These are phyloP conservation scores for Nomada fabriciana DNA, from an alignment of 2,888 invertebrate genomes.

Conservation along the genomic window DNA sequence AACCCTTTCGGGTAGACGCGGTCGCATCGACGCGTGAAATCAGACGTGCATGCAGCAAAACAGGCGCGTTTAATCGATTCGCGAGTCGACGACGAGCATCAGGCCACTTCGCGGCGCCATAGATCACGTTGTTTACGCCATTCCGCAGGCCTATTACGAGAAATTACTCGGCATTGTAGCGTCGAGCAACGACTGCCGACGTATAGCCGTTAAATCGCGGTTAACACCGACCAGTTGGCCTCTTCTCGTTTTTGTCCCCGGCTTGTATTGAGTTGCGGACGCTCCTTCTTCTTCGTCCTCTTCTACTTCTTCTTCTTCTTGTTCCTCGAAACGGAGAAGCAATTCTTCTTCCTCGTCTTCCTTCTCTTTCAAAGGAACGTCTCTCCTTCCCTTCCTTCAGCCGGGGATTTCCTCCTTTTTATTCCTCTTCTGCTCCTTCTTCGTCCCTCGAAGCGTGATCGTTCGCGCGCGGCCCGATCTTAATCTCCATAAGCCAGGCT, in stretches of 20 bases:
- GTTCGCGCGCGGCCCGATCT: conserved; percentile 42
- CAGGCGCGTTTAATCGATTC: conserved; percentile 24
- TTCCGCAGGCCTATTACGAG: conserved; percentile 44
- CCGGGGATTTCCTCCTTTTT: not conserved
- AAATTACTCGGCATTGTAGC: conserved; percentile 51
- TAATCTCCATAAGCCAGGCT: conserved; percentile 55
- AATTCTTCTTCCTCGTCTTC: not conserved
- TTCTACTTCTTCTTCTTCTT: not conserved
- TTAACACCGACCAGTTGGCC: conserved; percentile 42
- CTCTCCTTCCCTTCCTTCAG: not conserved
- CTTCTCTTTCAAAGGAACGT: not conserved
- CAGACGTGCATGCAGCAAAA: not conserved
- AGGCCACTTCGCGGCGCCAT: not conserved
- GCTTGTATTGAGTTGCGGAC: conserved; percentile 21
- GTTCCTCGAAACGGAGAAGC: not conserved
- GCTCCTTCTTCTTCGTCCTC: not conserved
- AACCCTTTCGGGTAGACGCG: not conserved
- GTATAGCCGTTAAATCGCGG: conserved; percentile 61
- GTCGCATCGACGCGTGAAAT: conserved; percentile 4
- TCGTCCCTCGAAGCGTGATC: conserved; percentile 13
- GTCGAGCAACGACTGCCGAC: conserved; percentile 37
- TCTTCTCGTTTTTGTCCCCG: conserved; percentile 33
- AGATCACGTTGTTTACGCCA: conserved; percentile 36
- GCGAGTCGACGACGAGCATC: conserved; percentile 8
- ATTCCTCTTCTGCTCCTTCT: not conserved